Percentiles rank a stretch among this genome's conserved stretches.
Evolutionary conservation across 2,888 invertebrate species (phyloP).

Genomic region (Rotaria macrura): DNA sequence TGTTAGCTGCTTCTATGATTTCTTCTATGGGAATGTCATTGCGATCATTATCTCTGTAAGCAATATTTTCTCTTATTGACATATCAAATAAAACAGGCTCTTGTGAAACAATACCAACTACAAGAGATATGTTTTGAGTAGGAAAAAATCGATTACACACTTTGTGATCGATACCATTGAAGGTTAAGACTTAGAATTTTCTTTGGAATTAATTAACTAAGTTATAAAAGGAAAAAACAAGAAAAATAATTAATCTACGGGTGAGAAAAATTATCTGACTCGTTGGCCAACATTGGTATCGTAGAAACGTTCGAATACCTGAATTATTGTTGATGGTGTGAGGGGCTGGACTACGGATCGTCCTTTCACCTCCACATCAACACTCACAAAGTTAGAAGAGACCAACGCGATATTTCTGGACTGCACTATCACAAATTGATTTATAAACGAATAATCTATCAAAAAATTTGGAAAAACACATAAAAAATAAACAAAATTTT

Average conservation of each 20-base stretch:
- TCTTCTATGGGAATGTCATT: slow-evolving; percentile 55
- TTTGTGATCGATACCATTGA: slow-evolving; percentile 29
- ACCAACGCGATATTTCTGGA: no score
- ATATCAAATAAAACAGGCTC: slow-evolving; percentile 80
- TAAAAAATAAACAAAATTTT: no score
- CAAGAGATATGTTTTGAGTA: no score
- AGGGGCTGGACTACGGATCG: no score
- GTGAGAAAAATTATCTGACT: neutral
- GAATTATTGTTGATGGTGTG: slow-evolving; percentile 25
- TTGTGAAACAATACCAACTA: slow-evolving; percentile 75
- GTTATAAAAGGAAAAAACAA: neutral
- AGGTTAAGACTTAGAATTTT: slow-evolving; percentile 21
- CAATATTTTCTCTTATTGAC: slow-evolving; percentile 77
- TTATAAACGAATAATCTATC: no score
- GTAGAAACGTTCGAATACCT: slow-evolving; percentile 28
- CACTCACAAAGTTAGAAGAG: no score
- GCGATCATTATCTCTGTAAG: slow-evolving; percentile 69
- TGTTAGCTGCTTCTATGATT: slow-evolving; percentile 28
- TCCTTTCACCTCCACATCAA: no score
- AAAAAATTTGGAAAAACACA: no score
- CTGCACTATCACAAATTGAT: no score
- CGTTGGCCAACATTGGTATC: slow-evolving; percentile 15
- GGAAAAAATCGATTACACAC: no score
- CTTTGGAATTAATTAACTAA: neutral
- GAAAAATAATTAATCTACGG: neutral